Base-by-base conservation (phyloP, 2,888 invertebrate species). In the Eutolmus rufibarbis region DNA sequence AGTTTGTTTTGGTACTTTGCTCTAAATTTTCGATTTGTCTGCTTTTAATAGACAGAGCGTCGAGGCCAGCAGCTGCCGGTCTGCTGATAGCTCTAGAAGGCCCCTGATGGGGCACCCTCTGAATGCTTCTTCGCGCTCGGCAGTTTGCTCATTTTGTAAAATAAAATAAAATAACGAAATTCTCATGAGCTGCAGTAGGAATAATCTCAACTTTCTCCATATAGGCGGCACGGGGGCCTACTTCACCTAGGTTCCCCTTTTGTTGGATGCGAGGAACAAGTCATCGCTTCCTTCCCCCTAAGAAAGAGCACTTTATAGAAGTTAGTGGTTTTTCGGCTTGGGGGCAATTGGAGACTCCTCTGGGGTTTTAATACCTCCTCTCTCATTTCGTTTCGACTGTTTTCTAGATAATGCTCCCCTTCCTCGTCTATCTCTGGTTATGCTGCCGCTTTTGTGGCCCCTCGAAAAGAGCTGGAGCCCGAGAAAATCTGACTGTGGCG, bases 311-410 rank as follows among this genome's bases (percentile, higher is more conserved):
- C 74, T 74, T 74, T 74, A 85, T 19, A 66, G 66, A 56, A 74
- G 74, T 46, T 85, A 74, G 85, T 85, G 85, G 46, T 85, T 85
- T 84, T 85, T 85, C 74, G 46, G 46, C 74, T 85, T 85, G 74
- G 85, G 74, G 85, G 74, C 43, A 43, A 74, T 85, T 85, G 23
- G 85, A 85, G 74, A 85, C 85, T 85, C 85, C 74, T 85, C 74
- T 85, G 43, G 43, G 74, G 74, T 74, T 43, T 74, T 74, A 74
- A 43, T 43, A 74, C 85, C 74, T 34, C 76, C 76, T 76, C 46
- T 79, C 79, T 40, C 46, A 79, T 79, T 51, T 51, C 74, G 74
- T 51, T 74, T 74, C 46, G 46, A 85, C 37, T 46, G 82, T 31
- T 57, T 37, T 31, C 37, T 82, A 82, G 82, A 82, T 82, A 66